These are phyloP conservation scores for Aphodius sticticus DNA, from an alignment of 2,888 invertebrate genomes.

Conservation along the genomic window DNA sequence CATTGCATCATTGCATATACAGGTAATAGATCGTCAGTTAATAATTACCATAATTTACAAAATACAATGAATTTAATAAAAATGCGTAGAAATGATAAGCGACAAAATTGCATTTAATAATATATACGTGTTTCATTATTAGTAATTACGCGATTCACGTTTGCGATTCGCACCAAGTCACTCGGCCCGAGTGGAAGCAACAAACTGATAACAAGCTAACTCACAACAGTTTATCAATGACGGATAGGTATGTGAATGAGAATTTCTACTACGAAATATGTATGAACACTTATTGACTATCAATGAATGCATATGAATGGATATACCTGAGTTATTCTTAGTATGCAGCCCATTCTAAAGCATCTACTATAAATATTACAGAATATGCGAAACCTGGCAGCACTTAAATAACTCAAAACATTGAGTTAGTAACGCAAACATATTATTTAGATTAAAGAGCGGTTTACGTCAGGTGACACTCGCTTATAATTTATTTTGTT, in stretches of 20 bases:
- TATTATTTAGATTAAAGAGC: background rate
- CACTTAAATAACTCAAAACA: conserved; percentile 4
- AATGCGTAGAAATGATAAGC: background rate
- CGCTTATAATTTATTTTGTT: background rate
- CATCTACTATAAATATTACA: background rate
- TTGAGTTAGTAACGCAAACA: background rate
- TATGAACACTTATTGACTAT: background rate
- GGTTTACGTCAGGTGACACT: background rate
- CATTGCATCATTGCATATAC: too few species aligned
- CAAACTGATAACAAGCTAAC: background rate
- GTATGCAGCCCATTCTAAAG: background rate
- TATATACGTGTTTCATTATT: background rate
- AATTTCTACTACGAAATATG: background rate
- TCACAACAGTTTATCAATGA: background rate
- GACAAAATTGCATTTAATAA: background rate
- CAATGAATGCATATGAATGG: background rate
- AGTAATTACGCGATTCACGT: background rate
- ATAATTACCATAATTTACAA: too few species aligned
- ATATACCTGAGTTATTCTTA: background rate
- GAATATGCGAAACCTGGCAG: background rate
- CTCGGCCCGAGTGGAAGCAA: background rate
- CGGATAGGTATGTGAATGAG: background rate
- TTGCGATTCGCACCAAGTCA: background rate
- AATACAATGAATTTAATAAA: background rate
- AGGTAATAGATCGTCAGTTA: too few species aligned